Conservation (phyloP, 1,140 invertebrate species). For the Drosophila malerkotliana region DNA sequence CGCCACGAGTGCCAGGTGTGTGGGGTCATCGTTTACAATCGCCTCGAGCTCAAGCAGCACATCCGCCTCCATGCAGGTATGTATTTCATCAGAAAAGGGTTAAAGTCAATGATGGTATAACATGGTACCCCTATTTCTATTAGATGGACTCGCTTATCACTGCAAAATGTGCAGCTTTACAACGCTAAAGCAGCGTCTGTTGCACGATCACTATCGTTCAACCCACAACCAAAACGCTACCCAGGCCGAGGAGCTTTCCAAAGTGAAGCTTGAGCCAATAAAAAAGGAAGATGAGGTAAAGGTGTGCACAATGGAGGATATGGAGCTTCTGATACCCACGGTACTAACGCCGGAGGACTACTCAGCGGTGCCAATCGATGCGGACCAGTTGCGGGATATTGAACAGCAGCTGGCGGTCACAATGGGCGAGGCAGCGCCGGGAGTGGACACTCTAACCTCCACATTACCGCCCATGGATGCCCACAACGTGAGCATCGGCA, state of each 20-base stretch:
- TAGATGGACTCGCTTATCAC: slow-evolving; percentile 53
- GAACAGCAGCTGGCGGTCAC: slow-evolving; percentile 50
- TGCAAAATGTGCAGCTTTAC: slow-evolving; percentile 68
- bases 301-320: slow-evolving; percentile 64
- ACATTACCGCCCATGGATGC: slow-evolving; percentile 23
- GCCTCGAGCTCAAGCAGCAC: slow-evolving; percentile 69
- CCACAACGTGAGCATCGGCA: slow-evolving; percentile 66
- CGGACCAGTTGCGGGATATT: slow-evolving; percentile 55
- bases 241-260: slow-evolving; percentile 58
- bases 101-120: not conserved
- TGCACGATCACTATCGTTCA: slow-evolving; percentile 61
- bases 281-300: slow-evolving; percentile 30
- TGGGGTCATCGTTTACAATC: slow-evolving; percentile 52
- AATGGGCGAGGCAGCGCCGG: slow-evolving; percentile 22
- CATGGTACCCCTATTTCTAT: not conserved
- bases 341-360: slow-evolving; percentile 65
- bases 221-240: slow-evolving; percentile 22
- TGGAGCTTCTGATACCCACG: slow-evolving; percentile 66
- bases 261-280: slow-evolving; percentile 1
- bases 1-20: slow-evolving; percentile 68
- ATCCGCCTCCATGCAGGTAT: slow-evolving; percentile 71
- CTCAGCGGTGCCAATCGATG: slow-evolving; percentile 44
- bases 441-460: slow-evolving; percentile 9
- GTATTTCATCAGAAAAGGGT: not conserved
- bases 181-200: slow-evolving; percentile 47